Conservation (phyloP, 1,140 invertebrate species). For the Sarcophaga bullata region DNA sequence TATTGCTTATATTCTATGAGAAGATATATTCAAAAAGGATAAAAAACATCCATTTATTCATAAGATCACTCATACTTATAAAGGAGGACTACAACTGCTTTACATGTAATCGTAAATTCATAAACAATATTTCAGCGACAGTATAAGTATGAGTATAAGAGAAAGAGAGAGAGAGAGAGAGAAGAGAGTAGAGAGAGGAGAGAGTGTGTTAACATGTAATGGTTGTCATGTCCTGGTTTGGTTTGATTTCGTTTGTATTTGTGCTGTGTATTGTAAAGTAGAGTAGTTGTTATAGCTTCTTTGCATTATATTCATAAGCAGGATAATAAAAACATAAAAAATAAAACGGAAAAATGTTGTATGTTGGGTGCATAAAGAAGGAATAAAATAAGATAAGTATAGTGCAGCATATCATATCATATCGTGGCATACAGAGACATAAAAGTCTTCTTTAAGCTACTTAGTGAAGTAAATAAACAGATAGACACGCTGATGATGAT, state of each 20-base stretch:
- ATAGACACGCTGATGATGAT: background rate
- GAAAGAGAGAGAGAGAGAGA: too few relatives aligned
- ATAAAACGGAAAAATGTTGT: background rate
- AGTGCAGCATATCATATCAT: background rate
- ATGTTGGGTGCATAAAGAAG: background rate
- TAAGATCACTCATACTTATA: too few relatives aligned
- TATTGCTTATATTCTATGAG: conserved; percentile 1
- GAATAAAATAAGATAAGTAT: too few relatives aligned
- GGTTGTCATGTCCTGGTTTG: background rate
- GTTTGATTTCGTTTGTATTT: background rate
- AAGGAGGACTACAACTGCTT: background rate
- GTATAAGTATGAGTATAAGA: too few relatives aligned
- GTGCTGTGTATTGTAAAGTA: too few relatives aligned
- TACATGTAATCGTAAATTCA: conserved; percentile 19
- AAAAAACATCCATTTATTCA: background rate
- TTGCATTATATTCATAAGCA: background rate
- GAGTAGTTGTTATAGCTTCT: too few relatives aligned
- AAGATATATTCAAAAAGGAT: background rate
- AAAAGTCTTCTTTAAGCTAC: conserved; percentile 1
- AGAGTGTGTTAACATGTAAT: background rate
- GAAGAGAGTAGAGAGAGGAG: background rate
- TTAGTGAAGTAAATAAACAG: conserved; percentile 11
- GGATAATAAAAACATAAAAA: conserved; percentile 24
- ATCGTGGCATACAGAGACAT: background rate
- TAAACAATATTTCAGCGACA: background rate